A percentile compares a stretch with the other conserved stretches of the same genome.
phyloP scores from a whole-genome alignment of 2,113 vertebrate genomes.

The Rhineura floridana region DNA sequence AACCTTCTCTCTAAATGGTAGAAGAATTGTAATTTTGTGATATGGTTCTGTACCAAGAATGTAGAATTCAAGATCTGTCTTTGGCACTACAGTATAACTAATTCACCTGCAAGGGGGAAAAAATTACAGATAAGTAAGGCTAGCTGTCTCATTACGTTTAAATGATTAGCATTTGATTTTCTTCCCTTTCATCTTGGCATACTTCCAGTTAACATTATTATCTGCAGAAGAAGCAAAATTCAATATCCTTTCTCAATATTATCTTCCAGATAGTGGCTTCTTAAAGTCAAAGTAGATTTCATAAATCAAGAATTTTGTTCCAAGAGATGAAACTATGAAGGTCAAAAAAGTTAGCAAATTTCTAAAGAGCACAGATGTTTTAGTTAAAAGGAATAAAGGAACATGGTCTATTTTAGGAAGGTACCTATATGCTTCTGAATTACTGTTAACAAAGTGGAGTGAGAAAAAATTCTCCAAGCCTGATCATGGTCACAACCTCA shows the following conservation, averaged over 20 bases:
- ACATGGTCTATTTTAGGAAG: not conserved
- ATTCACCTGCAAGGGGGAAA: not conserved
- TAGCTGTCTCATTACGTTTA: slow-evolving; percentile 6
- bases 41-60: not conserved
- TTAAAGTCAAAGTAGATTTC: slow-evolving; percentile 9
- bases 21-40: not conserved
- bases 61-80: not conserved
- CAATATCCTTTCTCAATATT: slow-evolving; percentile 3
- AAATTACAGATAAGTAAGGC: not conserved
- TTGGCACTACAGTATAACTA: not conserved
- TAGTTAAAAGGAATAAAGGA: not conserved
- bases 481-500: not conserved
- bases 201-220: not conserved
- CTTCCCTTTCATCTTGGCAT: not conserved
- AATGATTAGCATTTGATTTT: slow-evolving; percentile 24
- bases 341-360: not conserved
- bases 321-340: not conserved
- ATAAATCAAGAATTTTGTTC: not conserved
- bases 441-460: not conserved
- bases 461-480: not conserved
- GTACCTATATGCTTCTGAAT: not conserved
- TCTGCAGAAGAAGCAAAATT: slow-evolving; percentile 1
- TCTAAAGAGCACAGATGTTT: not conserved
- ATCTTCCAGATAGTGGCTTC: not conserved
- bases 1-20: not conserved